Evolutionary conservation across 2,888 invertebrate genomes (phyloP).

Genomic region (Siphonodentalium dalli): DNA sequence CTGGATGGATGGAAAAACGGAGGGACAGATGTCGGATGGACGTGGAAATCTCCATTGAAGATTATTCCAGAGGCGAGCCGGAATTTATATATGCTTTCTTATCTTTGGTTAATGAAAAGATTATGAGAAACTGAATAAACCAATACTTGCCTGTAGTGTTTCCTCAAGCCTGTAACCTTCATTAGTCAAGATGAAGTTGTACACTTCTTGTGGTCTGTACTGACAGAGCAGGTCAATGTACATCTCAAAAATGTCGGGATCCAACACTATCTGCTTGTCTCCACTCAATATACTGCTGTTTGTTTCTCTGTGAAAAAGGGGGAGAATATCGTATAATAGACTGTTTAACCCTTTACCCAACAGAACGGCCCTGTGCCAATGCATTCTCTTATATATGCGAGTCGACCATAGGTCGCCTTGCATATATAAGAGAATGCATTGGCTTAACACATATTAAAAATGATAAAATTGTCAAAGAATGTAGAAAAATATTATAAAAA

Average conservation of each 20-base stretch:
- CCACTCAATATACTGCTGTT: constrained; percentile 50
- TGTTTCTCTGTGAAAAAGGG: constrained; percentile 42
- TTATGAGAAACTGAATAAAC: too few species aligned
- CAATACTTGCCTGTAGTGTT: constrained; percentile 67
- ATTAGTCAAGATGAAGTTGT: constrained; percentile 68
- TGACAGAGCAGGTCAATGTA: constrained; percentile 74
- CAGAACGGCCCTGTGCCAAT: too few species aligned
- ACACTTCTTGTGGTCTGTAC: constrained; percentile 69
- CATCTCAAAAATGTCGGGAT: constrained; percentile 69
- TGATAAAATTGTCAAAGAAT: too few species aligned
- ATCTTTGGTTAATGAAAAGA: neutral
- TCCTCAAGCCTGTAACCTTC: constrained; percentile 73
- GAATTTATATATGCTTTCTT: neutral
- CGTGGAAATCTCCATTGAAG: neutral
- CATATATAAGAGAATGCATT: too few species aligned
- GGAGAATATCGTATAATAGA: too few species aligned
- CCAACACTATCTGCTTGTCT: constrained; percentile 53
- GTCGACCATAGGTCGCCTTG: too few species aligned
- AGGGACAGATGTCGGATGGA: too few species aligned
- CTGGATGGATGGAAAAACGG: too few species aligned
- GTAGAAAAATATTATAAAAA: too few species aligned
- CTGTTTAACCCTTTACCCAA: too few species aligned
- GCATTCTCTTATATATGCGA: too few species aligned
- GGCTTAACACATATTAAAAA: too few species aligned
- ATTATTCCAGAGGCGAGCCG: neutral